Conservation (phyloP, 2,888 invertebrate species). For the Stenoptilia bipunctidactyla region DNA sequence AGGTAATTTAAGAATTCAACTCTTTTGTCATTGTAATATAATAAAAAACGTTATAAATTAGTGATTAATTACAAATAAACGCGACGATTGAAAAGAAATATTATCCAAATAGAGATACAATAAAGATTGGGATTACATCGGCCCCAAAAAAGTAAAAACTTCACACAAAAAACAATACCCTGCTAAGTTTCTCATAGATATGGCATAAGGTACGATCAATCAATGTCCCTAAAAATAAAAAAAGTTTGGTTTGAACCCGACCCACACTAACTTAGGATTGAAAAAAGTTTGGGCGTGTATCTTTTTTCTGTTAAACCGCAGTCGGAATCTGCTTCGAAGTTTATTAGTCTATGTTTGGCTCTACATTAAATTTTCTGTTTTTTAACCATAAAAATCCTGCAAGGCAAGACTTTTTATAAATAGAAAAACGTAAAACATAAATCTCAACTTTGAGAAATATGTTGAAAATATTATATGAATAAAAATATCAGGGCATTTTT, state of each 20-base stretch:
- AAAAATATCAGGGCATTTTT: too few species aligned
- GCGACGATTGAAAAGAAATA: slow-evolving; percentile 25
- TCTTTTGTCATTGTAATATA: too few species aligned
- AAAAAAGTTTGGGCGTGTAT: slow-evolving; percentile 48
- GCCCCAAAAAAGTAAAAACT: slow-evolving; percentile 32
- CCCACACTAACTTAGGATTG: slow-evolving; percentile 58
- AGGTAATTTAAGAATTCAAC: too few species aligned
- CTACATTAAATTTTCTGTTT: too few species aligned
- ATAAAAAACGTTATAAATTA: background rate
- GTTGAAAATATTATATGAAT: too few species aligned
- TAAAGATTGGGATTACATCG: slow-evolving; percentile 39
- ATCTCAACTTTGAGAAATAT: too few species aligned
- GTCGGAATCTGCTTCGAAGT: slow-evolving; percentile 42
- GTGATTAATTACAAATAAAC: slow-evolving; percentile 8
- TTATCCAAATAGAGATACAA: slow-evolving; percentile 61
- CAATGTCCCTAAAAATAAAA: slow-evolving; percentile 66
- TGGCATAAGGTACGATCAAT: slow-evolving; percentile 65
- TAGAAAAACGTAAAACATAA: too few species aligned
- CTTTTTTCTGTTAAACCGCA: slow-evolving; percentile 44
- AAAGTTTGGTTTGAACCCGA: slow-evolving; percentile 48
- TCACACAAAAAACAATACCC: slow-evolving; percentile 52
- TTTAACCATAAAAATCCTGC: too few species aligned
- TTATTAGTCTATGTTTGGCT: slow-evolving; percentile 25
- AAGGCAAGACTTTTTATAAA: too few species aligned
- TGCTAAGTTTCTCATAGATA: slow-evolving; percentile 55